Base-by-base conservation (phyloP, 2,888 invertebrate genomes). In the Mesodorylaimus sp. region DNA sequence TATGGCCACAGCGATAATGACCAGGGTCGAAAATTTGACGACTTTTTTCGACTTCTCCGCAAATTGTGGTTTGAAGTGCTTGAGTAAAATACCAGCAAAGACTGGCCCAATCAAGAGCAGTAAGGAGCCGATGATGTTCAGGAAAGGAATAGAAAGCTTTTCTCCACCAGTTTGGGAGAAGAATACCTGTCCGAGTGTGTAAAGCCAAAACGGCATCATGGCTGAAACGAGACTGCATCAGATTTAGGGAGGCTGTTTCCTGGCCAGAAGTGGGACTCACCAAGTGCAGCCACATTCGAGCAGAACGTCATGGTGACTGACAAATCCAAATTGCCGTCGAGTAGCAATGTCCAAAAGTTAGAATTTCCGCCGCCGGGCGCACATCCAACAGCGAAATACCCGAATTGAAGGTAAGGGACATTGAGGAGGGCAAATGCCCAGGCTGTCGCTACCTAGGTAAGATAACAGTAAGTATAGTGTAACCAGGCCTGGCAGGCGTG, bases 291-390 rank as follows among this genome's bases (percentile, higher is more conserved):
- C 3, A 91, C 67, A 2, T 86, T 89, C 52, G 85, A 81, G 50
- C 86, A 73, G 2, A 87, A 78, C 0, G 91, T 93, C 88, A 93
- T 87, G 21, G 89, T 80, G 45, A 93, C 78, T 0, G 88, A 88
- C 41, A 93, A 73, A 66, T 87, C 81, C 2, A 93, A 76, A 69
- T 93, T 91, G 2, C 87, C 91, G 1, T 80, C 83, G 3, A 91
- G 73, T 24, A 91, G 76, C 57, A 82, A 80, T 0, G 87, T 81
- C 87, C 89, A 93, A 58, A 91, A 83, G 68, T 91, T 93, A 43
- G 88, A 88, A 29, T 87, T 86, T 0, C 89, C 91, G 0, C 93
- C 73, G 2, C 72, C 72, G 3, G 73, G 73, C 45, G 67, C 67
- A 48, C 68, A 66, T 1, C 71, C 71, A 7, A 68, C 60, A 2